Base-by-base conservation (phyloP, 1,140 invertebrate species). In the Camponotus pennsylvanicus region DNA sequence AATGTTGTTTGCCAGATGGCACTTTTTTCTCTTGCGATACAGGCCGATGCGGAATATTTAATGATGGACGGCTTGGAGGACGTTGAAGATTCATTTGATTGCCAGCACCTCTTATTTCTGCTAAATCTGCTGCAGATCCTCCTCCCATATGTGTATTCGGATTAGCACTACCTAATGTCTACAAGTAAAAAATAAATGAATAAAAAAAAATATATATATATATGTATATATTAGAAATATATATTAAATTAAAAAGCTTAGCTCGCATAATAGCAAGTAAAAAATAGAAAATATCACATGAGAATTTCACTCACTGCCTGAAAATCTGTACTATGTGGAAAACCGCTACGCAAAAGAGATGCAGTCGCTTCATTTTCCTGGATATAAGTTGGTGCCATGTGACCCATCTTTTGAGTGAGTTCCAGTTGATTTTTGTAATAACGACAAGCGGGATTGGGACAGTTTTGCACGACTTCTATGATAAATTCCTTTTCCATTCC, bases 401-500 rank as follows among this genome's bases (percentile, higher is more conserved):
- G 92, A 40, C 93, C 91, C 87, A 95, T 93, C 85, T 95, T 95
- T 79, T 95, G 96, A n/a, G 97, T 97, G 89, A 97, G 96, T 91
- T 97, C 97, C 93, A 98, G 95, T 92, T 98, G 97, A 94, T 97
- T 98, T 93, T 98, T 98, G 91, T 98, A 98, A 92, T 97, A 98
- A 34, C 97, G 96, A 91, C 98, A 98, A 45, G 97, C 97, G 40
- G 97, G 97, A 95, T 98, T 98, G 0, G 97, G 97, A 91, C 98
- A 98, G 87, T 98, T 98, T 93, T 98, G 97, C 13, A 98, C 97
- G 49, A 98, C 97, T 94, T 98, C 97, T 78, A 98, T 96, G 59
- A 98, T 98, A 91, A 98, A 98, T 92, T 98, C 98, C 93, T 98
- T 98, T 93, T 98, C 98, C 97, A 98, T 98, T 37, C 98, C 98